Conservation (phyloP, 2,888 invertebrate species). For the Himalopsyche anomala region DNA sequence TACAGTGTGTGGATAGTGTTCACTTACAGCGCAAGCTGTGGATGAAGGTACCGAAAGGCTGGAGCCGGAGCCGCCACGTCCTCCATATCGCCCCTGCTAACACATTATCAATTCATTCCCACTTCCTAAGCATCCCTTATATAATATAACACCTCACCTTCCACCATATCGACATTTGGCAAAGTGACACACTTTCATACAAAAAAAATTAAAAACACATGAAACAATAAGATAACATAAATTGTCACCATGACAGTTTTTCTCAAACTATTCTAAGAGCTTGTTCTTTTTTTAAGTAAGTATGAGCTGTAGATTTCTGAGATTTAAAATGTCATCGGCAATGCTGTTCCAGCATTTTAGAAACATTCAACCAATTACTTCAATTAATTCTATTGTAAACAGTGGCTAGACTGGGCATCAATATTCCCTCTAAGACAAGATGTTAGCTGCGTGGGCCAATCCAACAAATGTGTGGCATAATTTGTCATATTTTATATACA, state of each 20-base stretch:
- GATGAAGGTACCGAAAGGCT: slow-evolving; percentile 90
- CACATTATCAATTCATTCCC: slow-evolving; percentile 67
- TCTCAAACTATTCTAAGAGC: background rate
- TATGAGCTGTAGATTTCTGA: no score
- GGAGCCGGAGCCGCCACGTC: slow-evolving; percentile 85
- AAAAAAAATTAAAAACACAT: background rate
- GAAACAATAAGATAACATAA: background rate
- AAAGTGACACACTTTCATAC: slow-evolving; percentile 9
- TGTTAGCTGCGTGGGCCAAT: no score
- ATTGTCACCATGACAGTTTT: background rate
- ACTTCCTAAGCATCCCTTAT: slow-evolving; percentile 46
- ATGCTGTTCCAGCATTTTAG: no score
- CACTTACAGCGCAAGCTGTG: slow-evolving; percentile 83
- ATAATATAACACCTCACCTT: background rate
- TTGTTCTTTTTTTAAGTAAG: no score
- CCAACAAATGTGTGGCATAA: no score
- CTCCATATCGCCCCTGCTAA: slow-evolving; percentile 81
- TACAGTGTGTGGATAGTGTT: slow-evolving; percentile 67
- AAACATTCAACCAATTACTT: no score
- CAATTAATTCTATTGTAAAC: no score
- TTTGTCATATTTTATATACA: no score
- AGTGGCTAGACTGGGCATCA: no score
- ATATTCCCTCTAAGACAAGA: no score
- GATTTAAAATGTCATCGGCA: no score
- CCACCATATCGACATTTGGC: background rate